phyloP scores from a whole-genome alignment of 2,113 vertebrate species.

The Redunca redunca region DNA sequence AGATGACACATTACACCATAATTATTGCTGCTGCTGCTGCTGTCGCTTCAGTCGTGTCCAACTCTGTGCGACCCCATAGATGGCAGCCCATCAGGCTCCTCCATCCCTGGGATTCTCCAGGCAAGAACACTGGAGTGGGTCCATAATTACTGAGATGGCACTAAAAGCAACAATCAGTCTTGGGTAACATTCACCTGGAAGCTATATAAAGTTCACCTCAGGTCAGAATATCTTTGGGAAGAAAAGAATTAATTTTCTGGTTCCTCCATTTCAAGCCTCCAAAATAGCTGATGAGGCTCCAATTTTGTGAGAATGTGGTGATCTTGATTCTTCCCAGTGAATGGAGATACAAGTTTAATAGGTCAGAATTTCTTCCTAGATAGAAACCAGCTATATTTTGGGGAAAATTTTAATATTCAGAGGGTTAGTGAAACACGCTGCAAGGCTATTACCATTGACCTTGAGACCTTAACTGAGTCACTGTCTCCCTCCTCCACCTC shows the following conservation, averaged over 20 bases:
- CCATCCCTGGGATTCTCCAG: no score
- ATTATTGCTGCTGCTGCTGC: neutral
- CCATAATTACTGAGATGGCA: neutral
- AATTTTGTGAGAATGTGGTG: neutral
- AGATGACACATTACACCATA: neutral
- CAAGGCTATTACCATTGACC: neutral
- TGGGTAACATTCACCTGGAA: neutral
- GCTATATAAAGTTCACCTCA: neutral
- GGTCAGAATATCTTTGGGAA: neutral
- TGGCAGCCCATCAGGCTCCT: no score
- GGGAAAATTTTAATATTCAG: neutral
- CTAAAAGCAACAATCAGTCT: neutral
- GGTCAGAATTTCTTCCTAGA: neutral
- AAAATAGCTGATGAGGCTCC: neutral
- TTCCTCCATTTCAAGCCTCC: neutral
- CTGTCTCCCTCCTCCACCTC: neutral
- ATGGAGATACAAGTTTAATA: neutral
- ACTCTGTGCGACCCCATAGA: no score
- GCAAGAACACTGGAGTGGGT: no score
- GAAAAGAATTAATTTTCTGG: neutral
- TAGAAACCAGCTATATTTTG: neutral
- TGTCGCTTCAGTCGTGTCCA: fast-evolving
- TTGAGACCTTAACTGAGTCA: neutral
- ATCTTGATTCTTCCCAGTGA: neutral
- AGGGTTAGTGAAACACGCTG: neutral